A percentile compares a stretch with the other conserved stretches of the same genome.
These are phyloP conservation scores for Cardiocondyla obscurior DNA, from an alignment of 1,140 invertebrate species.

Conservation along the genomic window DNA sequence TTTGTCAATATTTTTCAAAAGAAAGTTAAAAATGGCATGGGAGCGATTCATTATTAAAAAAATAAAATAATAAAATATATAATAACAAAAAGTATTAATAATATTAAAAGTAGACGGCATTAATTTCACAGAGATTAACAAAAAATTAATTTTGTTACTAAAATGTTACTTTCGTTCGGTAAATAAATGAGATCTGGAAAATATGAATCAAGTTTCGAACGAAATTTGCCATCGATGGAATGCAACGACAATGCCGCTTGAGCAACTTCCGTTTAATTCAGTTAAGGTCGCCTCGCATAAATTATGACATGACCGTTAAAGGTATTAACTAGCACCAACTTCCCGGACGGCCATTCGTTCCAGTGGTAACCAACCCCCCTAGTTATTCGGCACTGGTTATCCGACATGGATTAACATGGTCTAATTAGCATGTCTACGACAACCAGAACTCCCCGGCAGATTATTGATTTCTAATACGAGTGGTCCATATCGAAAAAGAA, in stretches of 20 bases:
- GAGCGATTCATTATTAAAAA: not conserved
- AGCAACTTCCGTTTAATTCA: conserved; percentile 52
- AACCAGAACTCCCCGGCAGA: conserved; percentile 24
- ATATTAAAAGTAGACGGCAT: not conserved
- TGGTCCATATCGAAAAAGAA: not conserved
- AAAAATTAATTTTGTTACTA: not conserved
- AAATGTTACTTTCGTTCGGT: not conserved
- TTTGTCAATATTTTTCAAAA: not conserved
- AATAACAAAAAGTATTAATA: not conserved
- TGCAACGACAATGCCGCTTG: conserved; percentile 10
- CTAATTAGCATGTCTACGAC: conserved; percentile 54
- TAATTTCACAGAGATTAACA: not conserved
- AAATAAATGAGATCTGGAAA: not conserved
- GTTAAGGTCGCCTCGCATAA: conserved; percentile 45
- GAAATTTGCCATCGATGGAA: not conserved
- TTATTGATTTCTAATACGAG: conserved; percentile 21
- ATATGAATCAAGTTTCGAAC: not conserved
- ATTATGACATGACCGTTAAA: conserved; percentile 55
- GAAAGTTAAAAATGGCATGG: not conserved
- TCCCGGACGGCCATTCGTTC: conserved; percentile 48
- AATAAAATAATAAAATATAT: not conserved
- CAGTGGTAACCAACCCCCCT: conserved; percentile 37
- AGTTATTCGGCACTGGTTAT: conserved; percentile 51
- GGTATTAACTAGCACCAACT: conserved; percentile 47
- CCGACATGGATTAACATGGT: conserved; percentile 54